Evolutionary conservation across 2,888 invertebrate genomes (phyloP), one percentile per base, ranked within the genome.

Genomic region (Sphecodes monilicornis): DNA sequence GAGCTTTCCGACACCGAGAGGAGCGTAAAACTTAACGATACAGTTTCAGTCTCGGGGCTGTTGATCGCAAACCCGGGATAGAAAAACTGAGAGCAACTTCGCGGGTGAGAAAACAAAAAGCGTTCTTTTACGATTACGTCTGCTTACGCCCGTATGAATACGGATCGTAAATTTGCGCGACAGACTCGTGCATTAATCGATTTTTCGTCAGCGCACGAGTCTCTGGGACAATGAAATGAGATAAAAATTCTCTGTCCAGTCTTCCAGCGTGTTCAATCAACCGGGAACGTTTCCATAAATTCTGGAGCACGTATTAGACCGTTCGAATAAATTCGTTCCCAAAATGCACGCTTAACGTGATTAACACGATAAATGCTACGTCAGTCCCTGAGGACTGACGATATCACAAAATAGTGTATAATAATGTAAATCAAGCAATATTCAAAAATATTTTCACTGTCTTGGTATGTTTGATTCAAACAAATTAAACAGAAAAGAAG

Each of bases 21-120:
- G n/a, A 22, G 0, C 50, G 50, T 78, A 78, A 77, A 78, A 80
- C n/a, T 78, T 22, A 46, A 77, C 71, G 78, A 41, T 71, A 64
- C 70, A 71, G 50, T 46, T 66, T 71, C 64, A 41, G 22, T 22
- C 50, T 50, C 50, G 22, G 50, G 8, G 22, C 8, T 22, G 22
- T 22, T 22, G 50, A 50, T 50, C 50, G 22, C 50, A n/a, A 50
- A 50, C 22, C 22, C 50, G 22, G 10, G 50, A n/a, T 22, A 22
- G 50, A 22, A 2, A 22, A 22, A 22, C 1, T 5, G 18, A 18
- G 46, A 22, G 50, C 0, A 50, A 18, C 22, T 50, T 22, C 3
- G 1, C 22, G 22, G 3, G 22, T n/a, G 26, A 13, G 54, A 43
- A 26, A 54, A 36, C 32, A 54, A 46, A 10, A 32, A 32, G 16